phyloP scores from a whole-genome alignment of 2,888 invertebrate species.

The Celastrina argiolus region DNA sequence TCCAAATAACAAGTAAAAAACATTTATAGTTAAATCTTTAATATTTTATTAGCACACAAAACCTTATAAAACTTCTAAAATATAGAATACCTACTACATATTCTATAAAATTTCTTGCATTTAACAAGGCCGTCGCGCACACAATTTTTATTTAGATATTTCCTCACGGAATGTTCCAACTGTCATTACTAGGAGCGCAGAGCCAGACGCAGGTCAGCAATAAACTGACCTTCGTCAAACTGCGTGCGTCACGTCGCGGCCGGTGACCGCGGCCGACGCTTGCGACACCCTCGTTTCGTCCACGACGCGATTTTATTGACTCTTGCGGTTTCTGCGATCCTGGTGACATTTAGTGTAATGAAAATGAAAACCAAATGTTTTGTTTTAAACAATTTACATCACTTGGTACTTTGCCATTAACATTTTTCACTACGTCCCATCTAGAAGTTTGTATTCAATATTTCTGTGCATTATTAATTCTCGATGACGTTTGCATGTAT shows the following conservation, averaged over 20 bases:
- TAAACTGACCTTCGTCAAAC: slow-evolving; percentile 75
- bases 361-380: slow-evolving; percentile 59
- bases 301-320: slow-evolving; percentile 67
- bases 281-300: slow-evolving; percentile 55
- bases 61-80: too few relatives aligned
- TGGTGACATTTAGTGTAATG: slow-evolving; percentile 63
- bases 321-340: slow-evolving; percentile 68
- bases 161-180: slow-evolving; percentile 43
- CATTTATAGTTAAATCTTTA: too few relatives aligned
- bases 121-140: not conserved
- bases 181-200: slow-evolving; percentile 62
- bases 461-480: not conserved
- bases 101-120: too few relatives aligned
- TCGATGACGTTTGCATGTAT: not conserved
- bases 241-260: slow-evolving; percentile 64
- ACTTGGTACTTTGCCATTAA: not conserved
- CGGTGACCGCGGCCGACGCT: slow-evolving; percentile 46
- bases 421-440: not conserved
- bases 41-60: too few relatives aligned
- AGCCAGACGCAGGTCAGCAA: slow-evolving; percentile 75
- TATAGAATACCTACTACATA: too few relatives aligned
- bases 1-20: too few relatives aligned
- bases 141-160: slow-evolving; percentile 14
- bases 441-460: not conserved
- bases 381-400: slow-evolving; percentile 17